Evolutionary conservation across 2,113 vertebrate species (phyloP), one percentile per base, ranked within the genome.

Genomic region (Orcinus orca): DNA sequence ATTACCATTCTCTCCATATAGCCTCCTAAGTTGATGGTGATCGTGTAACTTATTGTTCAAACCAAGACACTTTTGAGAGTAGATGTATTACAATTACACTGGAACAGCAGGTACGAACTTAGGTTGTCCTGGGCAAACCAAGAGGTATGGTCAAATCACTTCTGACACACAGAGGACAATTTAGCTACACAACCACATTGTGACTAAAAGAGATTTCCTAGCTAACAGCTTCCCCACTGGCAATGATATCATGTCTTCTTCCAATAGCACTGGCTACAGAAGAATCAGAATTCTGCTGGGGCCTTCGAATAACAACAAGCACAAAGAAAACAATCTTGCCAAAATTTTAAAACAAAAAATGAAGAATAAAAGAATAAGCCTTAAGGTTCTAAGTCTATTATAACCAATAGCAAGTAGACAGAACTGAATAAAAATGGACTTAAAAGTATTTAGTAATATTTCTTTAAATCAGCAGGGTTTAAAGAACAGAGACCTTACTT

Each of bases 401-500:
- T 93, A 98, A 73, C 62, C 95, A 94, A 87, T 10, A 50, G n/a
- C 83, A 95, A 97, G 70, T 60, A 92, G 95, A 98, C 95, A 96
- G 96, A 74, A 63, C 70, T 70, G 83, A 97, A 97, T 97, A 96
- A 88, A 97, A 95, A 63, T 58, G 55, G 73, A 85, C 98, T 98
- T 92, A 93, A 98, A 98, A 97, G 87, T 82, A 65, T 91, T 98
- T 97, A 91, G 95, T 73, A 31, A 1, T 97, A 93, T 98, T 96
- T 96, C 86, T 97, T 70, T 96, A 98, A 98, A 97, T 96, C 96
- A 68, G 67, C 25, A 85, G 29, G 93, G 96, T 91, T 98, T 98
- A 98, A 98, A 98, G 95, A 98, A 97, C 95, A 98, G 98, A 96
- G 97, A 62, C 92, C 21, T 6, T 5, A 4, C 94, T 96, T 98